Conservation (phyloP, 2,113 vertebrate genomes). For the Notothenia coriiceps region DNA sequence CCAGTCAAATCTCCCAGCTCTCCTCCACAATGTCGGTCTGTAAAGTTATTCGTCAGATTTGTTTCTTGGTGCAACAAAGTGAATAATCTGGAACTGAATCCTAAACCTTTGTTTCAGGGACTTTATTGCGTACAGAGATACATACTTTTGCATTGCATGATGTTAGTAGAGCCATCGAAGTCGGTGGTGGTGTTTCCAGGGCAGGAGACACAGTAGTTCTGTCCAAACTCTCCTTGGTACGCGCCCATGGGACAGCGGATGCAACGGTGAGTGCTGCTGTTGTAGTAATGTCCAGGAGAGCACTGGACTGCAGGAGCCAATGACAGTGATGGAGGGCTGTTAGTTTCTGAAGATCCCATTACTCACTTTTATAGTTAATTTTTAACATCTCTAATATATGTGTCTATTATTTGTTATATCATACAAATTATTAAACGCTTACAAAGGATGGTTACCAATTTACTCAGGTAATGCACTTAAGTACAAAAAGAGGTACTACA, state of each 20-base stretch:
- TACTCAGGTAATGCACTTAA: too few relatives aligned
- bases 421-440: background rate
- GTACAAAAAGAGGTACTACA: too few relatives aligned
- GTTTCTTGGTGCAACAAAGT: slow-evolving; percentile 3
- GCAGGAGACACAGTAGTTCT: slow-evolving; percentile 93
- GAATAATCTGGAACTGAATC: slow-evolving; percentile 17
- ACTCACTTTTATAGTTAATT: background rate
- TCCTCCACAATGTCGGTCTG: slow-evolving; percentile 95
- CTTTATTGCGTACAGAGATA: background rate
- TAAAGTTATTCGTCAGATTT: slow-evolving; percentile 54
- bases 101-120: background rate
- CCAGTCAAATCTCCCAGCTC: slow-evolving; percentile 96
- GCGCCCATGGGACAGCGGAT: slow-evolving; percentile 92
- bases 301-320: slow-evolving; percentile 88
- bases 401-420: background rate
- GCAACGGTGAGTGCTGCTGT: slow-evolving; percentile 95
- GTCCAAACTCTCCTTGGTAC: slow-evolving; percentile 95
- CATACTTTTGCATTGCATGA: slow-evolving; percentile 98
- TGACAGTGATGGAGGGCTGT: background rate
- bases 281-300: slow-evolving; percentile 97
- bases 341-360: background rate
- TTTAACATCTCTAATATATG: background rate
- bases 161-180: slow-evolving; percentile 96
- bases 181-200: slow-evolving; percentile 97
- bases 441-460: too few relatives aligned